Conservation (phyloP, 2,113 vertebrate genomes). For the Pavo muticus region DNA sequence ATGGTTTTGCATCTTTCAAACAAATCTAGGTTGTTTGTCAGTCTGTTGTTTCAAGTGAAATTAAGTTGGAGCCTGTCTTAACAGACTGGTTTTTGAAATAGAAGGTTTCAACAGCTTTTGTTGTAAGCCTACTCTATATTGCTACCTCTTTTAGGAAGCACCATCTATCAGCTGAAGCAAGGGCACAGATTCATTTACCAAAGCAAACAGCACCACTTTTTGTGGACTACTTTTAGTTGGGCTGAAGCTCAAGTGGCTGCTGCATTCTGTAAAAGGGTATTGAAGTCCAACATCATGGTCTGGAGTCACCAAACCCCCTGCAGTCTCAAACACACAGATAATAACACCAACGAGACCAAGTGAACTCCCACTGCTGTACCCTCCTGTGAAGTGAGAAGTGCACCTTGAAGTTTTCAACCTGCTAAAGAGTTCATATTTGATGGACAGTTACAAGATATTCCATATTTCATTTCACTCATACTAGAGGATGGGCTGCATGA, state of each 20-base stretch:
- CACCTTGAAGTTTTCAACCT: neutral
- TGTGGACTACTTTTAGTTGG: neutral
- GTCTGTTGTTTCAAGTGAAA: neutral
- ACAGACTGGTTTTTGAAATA: neutral
- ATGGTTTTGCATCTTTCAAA: neutral
- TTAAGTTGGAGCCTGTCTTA: neutral
- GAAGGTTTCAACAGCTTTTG: neutral
- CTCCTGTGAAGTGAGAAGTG: neutral
- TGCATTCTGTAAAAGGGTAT: neutral
- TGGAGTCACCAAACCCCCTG: neutral
- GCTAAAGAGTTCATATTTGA: neutral
- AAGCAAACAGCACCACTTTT: fast-evolving
- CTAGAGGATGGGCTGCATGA: neutral
- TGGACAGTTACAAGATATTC: neutral
- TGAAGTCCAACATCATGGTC: neutral
- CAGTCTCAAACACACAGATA: neutral
- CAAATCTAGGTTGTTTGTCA: neutral
- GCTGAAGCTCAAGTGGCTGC: neutral
- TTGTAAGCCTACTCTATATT: neutral
- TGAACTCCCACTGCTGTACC: neutral
- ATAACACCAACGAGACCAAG: neutral
- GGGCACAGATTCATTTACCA: neutral
- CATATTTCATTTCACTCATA: neutral
- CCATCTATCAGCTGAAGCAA: neutral
- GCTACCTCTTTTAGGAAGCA: neutral